Conservation (phyloP, 2,888 invertebrate genomes). For the Coelinius sp. region DNA sequence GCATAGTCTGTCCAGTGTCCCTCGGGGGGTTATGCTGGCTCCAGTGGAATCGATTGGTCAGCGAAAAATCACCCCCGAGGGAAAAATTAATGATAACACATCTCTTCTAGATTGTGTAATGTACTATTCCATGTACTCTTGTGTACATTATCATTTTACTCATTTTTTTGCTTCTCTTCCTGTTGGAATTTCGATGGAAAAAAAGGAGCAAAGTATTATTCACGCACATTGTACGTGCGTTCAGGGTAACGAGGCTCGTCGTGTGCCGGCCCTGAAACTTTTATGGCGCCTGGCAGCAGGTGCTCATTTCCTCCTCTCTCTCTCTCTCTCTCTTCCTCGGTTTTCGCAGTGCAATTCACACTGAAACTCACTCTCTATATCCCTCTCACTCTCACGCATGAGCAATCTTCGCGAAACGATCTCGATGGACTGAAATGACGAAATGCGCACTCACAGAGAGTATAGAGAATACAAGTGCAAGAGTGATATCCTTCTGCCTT, state of each 20-base stretch:
- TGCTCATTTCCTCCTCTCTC: constrained; percentile 24
- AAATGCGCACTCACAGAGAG: constrained; percentile 12
- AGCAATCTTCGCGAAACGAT: constrained; percentile 34
- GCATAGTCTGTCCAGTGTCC: constrained; percentile 11
- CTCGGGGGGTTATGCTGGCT: constrained; percentile 5
- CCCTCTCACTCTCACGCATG: not conserved
- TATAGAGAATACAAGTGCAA: constrained; percentile 8
- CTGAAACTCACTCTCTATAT: not conserved
- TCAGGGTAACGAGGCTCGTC: constrained; percentile 34
- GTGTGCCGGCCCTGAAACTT: constrained; percentile 41
- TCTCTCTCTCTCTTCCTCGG: constrained; percentile 11
- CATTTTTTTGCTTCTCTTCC: not conserved
- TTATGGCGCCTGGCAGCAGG: constrained; percentile 40
- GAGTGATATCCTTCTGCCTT: not conserved
- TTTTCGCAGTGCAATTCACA: no score
- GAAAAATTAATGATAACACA: constrained; percentile 33
- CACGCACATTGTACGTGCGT: constrained; percentile 33
- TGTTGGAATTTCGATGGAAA: not conserved
- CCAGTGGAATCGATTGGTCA: constrained; percentile 28
- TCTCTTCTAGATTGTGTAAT: constrained; percentile 5
- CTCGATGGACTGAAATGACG: constrained; percentile 28
- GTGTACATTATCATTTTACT: constrained; percentile 4
- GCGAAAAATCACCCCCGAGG: constrained; percentile 36
- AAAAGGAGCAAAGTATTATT: not conserved
- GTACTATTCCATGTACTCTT: not conserved